These are phyloP conservation scores for Lagocephalus sceleratus DNA, from an alignment of 2,797 vertebrate genomes.

Conservation along the genomic window DNA sequence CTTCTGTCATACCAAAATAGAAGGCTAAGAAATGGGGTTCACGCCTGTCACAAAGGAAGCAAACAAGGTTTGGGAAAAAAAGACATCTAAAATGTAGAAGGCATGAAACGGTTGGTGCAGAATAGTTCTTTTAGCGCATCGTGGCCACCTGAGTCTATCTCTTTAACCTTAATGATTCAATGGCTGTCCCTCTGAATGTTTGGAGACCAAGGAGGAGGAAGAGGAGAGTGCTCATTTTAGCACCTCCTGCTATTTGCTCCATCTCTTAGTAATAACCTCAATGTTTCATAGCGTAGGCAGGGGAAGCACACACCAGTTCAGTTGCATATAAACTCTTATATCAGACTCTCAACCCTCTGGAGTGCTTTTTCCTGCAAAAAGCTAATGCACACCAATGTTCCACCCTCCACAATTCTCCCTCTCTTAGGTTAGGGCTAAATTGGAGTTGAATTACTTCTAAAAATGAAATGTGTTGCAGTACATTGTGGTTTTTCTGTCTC, in stretches of 20 bases:
- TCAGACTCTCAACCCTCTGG: conserved; percentile 9
- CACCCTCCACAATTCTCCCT: neutral
- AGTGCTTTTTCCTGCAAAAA: conserved; percentile 38
- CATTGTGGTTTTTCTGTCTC: neutral
- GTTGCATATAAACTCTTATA: conserved; percentile 19
- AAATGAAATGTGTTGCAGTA: neutral
- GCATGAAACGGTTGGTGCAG: conserved; percentile 4
- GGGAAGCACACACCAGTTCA: conserved; percentile 15
- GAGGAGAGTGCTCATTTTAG: conserved; percentile 56
- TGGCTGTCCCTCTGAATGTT: conserved; percentile 7
- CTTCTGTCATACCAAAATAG: conserved; percentile 57
- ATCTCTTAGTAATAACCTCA: conserved; percentile 56
- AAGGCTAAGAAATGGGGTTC: conserved; percentile 32
- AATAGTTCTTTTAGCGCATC: conserved; percentile 45
- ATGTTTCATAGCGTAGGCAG: conserved; percentile 44
- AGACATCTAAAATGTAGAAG: conserved; percentile 23
- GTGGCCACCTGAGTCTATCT: conserved; percentile 11
- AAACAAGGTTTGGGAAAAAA: conserved; percentile 36
- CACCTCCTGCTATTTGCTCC: conserved; percentile 39
- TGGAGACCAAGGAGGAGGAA: conserved; percentile 5
- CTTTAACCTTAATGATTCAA: conserved; percentile 59
- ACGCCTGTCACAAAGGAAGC: conserved; percentile 43
- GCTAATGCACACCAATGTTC: conserved; percentile 17
- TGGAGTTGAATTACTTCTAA: neutral
- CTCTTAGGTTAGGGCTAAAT: neutral